Percentiles rank a stretch among this genome's conserved stretches.
Conservation (phyloP, 1,140 invertebrate genomes). For the Aleiodes sp. region DNA sequence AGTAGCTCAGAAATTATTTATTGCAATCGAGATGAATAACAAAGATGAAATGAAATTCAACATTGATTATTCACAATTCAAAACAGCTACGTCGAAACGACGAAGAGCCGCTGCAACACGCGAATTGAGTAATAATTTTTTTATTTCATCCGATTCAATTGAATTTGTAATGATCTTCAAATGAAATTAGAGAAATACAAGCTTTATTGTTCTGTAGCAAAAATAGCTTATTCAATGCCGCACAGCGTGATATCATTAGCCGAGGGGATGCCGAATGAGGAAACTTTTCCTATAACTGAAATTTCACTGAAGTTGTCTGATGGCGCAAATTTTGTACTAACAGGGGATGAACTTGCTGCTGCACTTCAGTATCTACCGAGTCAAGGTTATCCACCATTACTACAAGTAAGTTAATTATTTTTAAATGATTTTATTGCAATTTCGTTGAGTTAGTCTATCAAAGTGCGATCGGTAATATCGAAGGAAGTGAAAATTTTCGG, state of each 20-base stretch:
- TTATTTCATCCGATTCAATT: too few relatives aligned
- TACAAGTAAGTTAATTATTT: constrained; percentile 67
- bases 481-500: too few relatives aligned
- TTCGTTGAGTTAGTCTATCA: too few relatives aligned
- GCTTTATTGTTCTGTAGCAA: constrained; percentile 66
- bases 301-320: constrained; percentile 73
- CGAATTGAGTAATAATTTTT: constrained; percentile 64
- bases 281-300: constrained; percentile 77
- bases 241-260: constrained; percentile 77
- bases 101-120: constrained; percentile 55
- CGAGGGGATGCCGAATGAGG: constrained; percentile 81
- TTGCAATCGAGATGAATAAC: constrained; percentile 33
- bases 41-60: constrained; percentile 41
- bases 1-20: background rate
- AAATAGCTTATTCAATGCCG: constrained; percentile 72
- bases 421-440: too few relatives aligned
- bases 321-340: constrained; percentile 68
- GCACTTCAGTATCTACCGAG: constrained; percentile 80
- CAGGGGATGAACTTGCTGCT: constrained; percentile 69
- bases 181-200: background rate
- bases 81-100: constrained; percentile 53
- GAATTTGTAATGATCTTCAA: constrained; percentile 24
- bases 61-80: constrained; percentile 58
- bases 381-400: constrained; percentile 75
- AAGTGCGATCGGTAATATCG: too few relatives aligned